Evolutionary conservation across 2,888 invertebrate genomes (phyloP), one percentile per base, ranked within the genome.

Genomic region (Oxycera nigricornis): DNA sequence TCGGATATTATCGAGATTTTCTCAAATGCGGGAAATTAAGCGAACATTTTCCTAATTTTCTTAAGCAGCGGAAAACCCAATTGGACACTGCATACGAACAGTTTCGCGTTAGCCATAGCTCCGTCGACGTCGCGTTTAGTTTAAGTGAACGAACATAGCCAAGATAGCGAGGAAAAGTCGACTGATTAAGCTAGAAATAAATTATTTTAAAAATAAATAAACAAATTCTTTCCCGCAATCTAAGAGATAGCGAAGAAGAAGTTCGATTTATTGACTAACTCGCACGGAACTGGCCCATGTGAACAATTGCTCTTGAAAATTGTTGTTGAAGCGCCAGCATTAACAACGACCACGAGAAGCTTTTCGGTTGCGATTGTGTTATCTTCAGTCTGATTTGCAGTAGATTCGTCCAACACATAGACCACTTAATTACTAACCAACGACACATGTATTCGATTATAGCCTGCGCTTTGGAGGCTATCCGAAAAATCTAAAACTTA

Each of bases 401-500:
- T 65, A 24, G 22, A 30, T 65, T 65, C 24, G 20, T 14, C 39
- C 17, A 59, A 26, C 46, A 6, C 20, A 55, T 22, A 2, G 17
- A 50, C 17, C 22, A 55, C 39, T 26, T 30, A 35, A 14, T 35
- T 62, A 62, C 9, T 35, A 62, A 39, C 68, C 28, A 68, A 70
- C 70, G 70, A 70, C 70, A 52, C 17, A 68, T 41, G 65, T 70
- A 55, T 68, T 55, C n/a, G n/a, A n/a, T 70, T 70, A 70, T 70
- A 31, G 70, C 17, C 30, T 24, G 30, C 65, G 24, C 14, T 22
- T 31, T 20, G 30, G 20, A 31, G 7, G 70, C 30, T 70, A 41
- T 6, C 22, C 9, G 14, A 55, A 70, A 65, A 41, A 24, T 24
- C 26, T 65, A 55, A 30, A 50, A 14, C 28, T 55, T 55, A 1